These are phyloP conservation scores for Galerucella calmariensis DNA, from an alignment of 2,888 invertebrate species.

Conservation along the genomic window DNA sequence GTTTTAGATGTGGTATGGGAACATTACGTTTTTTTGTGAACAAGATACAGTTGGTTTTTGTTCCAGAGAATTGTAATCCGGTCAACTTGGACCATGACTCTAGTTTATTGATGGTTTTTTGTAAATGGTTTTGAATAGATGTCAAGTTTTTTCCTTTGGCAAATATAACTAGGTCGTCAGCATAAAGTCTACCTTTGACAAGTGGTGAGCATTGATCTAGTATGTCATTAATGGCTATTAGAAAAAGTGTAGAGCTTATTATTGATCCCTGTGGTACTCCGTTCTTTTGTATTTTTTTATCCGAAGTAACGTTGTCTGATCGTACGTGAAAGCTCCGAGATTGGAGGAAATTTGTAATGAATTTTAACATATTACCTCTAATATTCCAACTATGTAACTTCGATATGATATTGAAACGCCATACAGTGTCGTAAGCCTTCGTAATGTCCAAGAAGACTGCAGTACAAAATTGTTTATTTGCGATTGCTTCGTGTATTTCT, in stretches of 20 bases:
- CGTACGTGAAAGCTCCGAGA: not conserved
- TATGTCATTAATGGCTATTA: conserved; percentile 13
- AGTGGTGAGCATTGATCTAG: conserved; percentile 7
- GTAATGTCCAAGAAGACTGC: not conserved
- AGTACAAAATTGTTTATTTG: not conserved
- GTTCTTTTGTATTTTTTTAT: conserved; percentile 16
- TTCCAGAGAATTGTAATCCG: too few relatives aligned
- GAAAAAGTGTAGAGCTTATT: conserved; percentile 11
- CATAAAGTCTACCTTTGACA: not conserved
- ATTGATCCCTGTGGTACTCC: conserved; percentile 13
- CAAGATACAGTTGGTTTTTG: too few relatives aligned
- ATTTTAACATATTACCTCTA: conserved; percentile 4
- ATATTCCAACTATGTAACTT: conserved; percentile 7
- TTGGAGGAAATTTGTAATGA: conserved; percentile 4
- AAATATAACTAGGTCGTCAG: not conserved
- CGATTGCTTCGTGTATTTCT: not conserved
- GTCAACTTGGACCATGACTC: conserved; percentile 3
- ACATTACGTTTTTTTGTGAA: too few relatives aligned
- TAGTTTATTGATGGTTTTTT: conserved; percentile 38
- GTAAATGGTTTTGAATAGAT: not conserved
- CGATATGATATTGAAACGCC: conserved; percentile 3
- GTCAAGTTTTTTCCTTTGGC: not conserved
- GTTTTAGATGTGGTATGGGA: too few relatives aligned
- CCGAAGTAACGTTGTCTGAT: conserved; percentile 5
- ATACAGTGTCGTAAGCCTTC: too few relatives aligned